Evolutionary conservation across 53 echinoderm and acorn worm species (phyloP), one percentile per base, ranked within the genome.

Genomic region (Stichopus horrens): DNA sequence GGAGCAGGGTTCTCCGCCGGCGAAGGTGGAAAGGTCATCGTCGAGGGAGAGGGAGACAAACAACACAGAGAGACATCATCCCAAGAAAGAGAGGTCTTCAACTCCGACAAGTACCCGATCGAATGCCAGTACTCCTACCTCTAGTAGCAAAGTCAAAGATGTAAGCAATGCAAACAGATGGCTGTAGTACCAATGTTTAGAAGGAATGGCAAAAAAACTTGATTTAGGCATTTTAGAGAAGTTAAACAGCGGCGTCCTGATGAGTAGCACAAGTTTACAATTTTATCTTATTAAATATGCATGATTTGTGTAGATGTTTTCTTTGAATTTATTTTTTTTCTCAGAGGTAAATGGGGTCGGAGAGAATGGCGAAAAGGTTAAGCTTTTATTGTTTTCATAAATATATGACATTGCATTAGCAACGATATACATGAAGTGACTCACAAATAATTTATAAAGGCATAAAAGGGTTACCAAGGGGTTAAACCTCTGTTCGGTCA

Each of bases 51-150:
- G 90, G 80, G 91, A 93, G 84, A 88, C 93, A 58, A 92, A 92
- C 83, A 91, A 92, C 88, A 91, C 91, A 52, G 99, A 99, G 71
- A 96, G 96, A 82, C 98, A 98, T 79, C 83, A 96, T 85, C 92
- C 95, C 77, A 99, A 99, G 93, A 99, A 99, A 76, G 99, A 99
- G 77, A 91, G 96, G 20, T 96, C 95, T 76, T 93, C 94, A 77
- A 96, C 95, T 21, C 99, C 99, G 53, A 99, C 96, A 83, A 99
- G 99, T 90, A 93, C 96, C 37, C 91, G 96, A 75, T 99, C 99
- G 54, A 96, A 94, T 86, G 96, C 96, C 58, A 94, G 96, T 79
- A 95, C 96, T 76, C 95, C 99, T 85, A 94, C 91, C 73, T 94
- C 99, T 23, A 83, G 74, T 74, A 83, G 74, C 74, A 99, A 99